These are phyloP conservation scores for Bacillus rossius DNA, from an alignment of 1,140 invertebrate species.

Conservation along the genomic window DNA sequence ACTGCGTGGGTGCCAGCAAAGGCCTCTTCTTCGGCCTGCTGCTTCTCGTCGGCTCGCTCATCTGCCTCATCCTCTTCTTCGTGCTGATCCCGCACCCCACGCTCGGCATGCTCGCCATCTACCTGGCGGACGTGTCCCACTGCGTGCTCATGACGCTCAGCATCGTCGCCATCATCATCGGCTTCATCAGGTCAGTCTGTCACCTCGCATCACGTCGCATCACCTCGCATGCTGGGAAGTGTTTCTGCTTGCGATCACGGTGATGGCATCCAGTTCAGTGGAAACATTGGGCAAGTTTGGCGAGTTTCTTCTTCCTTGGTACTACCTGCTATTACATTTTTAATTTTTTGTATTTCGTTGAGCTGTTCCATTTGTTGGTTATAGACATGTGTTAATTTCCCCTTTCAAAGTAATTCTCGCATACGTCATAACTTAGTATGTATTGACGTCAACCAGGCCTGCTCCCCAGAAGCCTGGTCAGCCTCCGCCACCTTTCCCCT, in stretches of 20 bases:
- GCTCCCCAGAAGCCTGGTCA: too few species aligned
- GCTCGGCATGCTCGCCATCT: conserved; percentile 76
- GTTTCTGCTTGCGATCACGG: too few species aligned
- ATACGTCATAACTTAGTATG: too few species aligned
- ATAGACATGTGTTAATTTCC: too few species aligned
- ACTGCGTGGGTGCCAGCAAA: conserved; percentile 89
- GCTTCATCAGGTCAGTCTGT: conserved; percentile 68
- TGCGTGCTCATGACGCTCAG: conserved; percentile 81
- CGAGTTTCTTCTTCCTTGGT: too few species aligned
- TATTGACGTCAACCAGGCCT: too few species aligned
- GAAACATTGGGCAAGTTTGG: not conserved
- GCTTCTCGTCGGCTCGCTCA: conserved; percentile 82
- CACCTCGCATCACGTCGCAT: not conserved
- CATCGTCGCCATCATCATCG: conserved; percentile 83
- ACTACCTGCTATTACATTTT: too few species aligned
- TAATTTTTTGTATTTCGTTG: too few species aligned
- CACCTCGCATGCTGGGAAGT: not conserved
- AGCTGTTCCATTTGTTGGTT: too few species aligned
- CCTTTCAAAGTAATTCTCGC: too few species aligned
- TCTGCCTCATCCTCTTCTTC: conserved; percentile 92
- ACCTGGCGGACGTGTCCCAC: conserved; percentile 85
- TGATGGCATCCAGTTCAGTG: not conserved
- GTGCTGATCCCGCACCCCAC: conserved; percentile 80
- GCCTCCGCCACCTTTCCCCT: too few species aligned
- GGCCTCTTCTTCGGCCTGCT: conserved; percentile 91